These are phyloP conservation scores for Helostoma temminkii DNA, from an alignment of 2,797 vertebrate species.

Conservation along the genomic window DNA sequence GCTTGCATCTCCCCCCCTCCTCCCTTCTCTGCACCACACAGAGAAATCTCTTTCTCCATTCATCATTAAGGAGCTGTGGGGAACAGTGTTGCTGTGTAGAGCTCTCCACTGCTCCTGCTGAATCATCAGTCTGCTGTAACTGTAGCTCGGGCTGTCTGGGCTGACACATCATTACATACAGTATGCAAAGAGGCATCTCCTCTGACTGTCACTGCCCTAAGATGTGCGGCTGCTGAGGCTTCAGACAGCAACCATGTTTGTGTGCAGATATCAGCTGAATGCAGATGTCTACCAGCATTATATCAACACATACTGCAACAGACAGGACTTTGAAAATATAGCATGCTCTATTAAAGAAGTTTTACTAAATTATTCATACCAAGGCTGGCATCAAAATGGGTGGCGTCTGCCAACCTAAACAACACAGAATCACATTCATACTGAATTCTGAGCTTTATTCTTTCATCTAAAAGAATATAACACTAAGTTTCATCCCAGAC, in stretches of 20 bases:
- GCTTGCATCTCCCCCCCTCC: neutral
- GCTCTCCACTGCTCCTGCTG: slow-evolving; percentile 66
- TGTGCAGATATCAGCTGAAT: slow-evolving; percentile 25
- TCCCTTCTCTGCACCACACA: slow-evolving; percentile 49
- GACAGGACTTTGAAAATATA: neutral
- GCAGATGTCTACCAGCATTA: slow-evolving; percentile 8
- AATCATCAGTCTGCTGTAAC: slow-evolving; percentile 76
- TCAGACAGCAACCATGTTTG: slow-evolving; percentile 14
- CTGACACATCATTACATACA: slow-evolving; percentile 65
- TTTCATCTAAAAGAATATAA: slow-evolving; percentile 10
- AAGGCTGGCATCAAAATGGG: slow-evolving; percentile 45
- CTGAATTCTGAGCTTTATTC: slow-evolving; percentile 1
- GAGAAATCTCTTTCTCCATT: slow-evolving; percentile 43
- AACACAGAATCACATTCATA: slow-evolving; percentile 19
- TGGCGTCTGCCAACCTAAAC: slow-evolving; percentile 46
- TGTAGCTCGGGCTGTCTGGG: slow-evolving; percentile 53
- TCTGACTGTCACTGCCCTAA: slow-evolving; percentile 23
- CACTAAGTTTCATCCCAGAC: neutral
- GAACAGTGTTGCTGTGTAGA: slow-evolving; percentile 35
- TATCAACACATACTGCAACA: neutral
- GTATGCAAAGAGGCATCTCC: slow-evolving; percentile 53
- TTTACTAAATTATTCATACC: slow-evolving; percentile 67
- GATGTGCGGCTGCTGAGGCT: slow-evolving; percentile 17
- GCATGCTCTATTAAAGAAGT: slow-evolving; percentile 10
- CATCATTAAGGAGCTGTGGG: slow-evolving; percentile 55